These are phyloP conservation scores for Pseudotriccus pelzelni DNA, from an alignment of 2,797 vertebrate species.

Conservation along the genomic window DNA sequence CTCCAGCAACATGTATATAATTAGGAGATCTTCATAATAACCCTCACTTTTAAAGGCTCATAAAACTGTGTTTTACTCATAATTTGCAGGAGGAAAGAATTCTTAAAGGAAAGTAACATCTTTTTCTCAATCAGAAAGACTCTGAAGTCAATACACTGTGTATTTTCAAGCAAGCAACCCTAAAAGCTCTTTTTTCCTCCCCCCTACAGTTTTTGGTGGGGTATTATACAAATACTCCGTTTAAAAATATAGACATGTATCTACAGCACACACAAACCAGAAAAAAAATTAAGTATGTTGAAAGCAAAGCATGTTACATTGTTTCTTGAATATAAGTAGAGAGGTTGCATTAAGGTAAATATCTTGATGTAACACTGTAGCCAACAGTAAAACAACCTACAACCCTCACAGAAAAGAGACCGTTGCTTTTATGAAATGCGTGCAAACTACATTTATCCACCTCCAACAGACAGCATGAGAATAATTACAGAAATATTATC, in stretches of 20 bases:
- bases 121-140: slow-evolving; percentile 21
- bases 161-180: slow-evolving; percentile 7
- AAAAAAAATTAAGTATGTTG: neutral
- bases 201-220: neutral
- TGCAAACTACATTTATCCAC: neutral
- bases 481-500: neutral
- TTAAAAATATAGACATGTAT: neutral
- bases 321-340: neutral
- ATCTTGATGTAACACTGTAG: slow-evolving; percentile 7
- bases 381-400: slow-evolving; percentile 10
- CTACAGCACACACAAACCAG: neutral
- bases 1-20: slow-evolving; percentile 56
- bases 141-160: neutral
- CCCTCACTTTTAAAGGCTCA: slow-evolving; percentile 56
- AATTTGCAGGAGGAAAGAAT: slow-evolving; percentile 35
- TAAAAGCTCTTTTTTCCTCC: neutral
- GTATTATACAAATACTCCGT: neutral
- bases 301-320: neutral
- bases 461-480: neutral
- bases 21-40: slow-evolving; percentile 60
- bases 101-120: slow-evolving; percentile 31
- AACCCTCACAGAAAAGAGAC: neutral
- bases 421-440: neutral
- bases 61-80: slow-evolving; percentile 31
- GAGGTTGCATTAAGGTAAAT: slow-evolving; percentile 8